Percentiles rank a stretch among this genome's conserved stretches.
Evolutionary conservation across 2,113 vertebrate genomes (phyloP).

Genomic region (Silurus asotus): DNA sequence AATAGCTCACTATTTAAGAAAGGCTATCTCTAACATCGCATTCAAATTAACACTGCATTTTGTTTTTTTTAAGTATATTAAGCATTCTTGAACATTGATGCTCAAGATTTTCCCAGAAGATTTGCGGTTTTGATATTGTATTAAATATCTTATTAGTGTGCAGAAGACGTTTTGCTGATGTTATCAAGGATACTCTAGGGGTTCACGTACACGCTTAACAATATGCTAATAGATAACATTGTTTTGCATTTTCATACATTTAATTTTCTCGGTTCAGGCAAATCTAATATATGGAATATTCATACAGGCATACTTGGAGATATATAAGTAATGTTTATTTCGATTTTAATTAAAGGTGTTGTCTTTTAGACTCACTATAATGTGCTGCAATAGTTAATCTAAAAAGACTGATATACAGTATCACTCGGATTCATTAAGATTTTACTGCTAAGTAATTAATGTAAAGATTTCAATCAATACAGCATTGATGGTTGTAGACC

Average conservation of each 20-base stretch:
- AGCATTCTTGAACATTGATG: background rate
- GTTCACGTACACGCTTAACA: constrained; percentile 2
- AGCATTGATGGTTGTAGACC: background rate
- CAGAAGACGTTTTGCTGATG: constrained; percentile 14
- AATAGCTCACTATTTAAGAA: background rate
- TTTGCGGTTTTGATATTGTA: background rate
- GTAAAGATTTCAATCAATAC: background rate
- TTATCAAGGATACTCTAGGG: constrained; percentile 6
- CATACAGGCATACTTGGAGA: background rate
- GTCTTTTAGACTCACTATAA: background rate
- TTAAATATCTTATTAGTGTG: constrained; percentile 10
- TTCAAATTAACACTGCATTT: background rate
- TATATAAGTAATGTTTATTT: background rate
- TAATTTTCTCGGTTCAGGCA: background rate
- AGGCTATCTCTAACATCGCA: background rate
- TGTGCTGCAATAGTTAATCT: background rate
- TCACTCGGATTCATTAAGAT: background rate
- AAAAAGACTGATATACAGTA: background rate
- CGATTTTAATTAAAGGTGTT: background rate
- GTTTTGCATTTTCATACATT: constrained; percentile 15
- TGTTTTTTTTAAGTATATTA: background rate
- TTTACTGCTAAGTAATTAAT: background rate
- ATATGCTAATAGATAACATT: background rate
- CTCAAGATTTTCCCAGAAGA: background rate
- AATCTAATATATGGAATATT: constrained; percentile 6